Evolutionary conservation across 2,113 vertebrate genomes (phyloP).

Genomic region (Colius striatus): DNA sequence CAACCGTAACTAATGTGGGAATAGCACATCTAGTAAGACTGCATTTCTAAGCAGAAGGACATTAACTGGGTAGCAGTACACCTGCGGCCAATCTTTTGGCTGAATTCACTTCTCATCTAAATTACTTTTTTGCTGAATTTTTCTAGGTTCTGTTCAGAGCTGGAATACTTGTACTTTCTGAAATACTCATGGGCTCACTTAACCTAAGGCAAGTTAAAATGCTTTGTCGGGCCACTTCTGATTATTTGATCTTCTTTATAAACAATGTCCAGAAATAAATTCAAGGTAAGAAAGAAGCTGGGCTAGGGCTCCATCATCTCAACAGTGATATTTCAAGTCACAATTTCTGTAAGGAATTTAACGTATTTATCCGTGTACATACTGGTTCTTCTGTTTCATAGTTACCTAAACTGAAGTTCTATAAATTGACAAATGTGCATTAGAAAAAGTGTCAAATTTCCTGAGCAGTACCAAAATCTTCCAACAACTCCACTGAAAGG

Average conservation of each 20-base stretch:
- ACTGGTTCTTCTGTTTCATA: background rate
- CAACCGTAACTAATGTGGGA: background rate
- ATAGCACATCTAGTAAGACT: background rate
- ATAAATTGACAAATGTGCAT: background rate
- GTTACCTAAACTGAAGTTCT: background rate
- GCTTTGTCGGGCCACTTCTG: background rate
- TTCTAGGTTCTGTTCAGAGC: background rate
- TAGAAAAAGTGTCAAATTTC: background rate
- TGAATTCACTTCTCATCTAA: background rate
- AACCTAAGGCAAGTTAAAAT: background rate
- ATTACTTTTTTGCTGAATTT: background rate
- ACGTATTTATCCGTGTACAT: background rate
- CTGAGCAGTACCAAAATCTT: background rate
- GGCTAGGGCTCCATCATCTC: too few relatives aligned
- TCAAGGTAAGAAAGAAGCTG: background rate
- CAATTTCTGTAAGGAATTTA: background rate
- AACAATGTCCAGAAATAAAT: background rate
- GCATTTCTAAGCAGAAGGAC: background rate
- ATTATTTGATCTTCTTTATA: background rate
- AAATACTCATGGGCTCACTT: background rate
- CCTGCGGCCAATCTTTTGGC: background rate
- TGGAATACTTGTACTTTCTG: background rate
- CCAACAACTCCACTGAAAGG: background rate
- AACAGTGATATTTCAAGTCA: background rate
- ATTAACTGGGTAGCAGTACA: background rate